Percentiles rank a stretch among this genome's conserved stretches.
Conservation (phyloP, 2,113 vertebrate species). For the Malurus melanocephalus region DNA sequence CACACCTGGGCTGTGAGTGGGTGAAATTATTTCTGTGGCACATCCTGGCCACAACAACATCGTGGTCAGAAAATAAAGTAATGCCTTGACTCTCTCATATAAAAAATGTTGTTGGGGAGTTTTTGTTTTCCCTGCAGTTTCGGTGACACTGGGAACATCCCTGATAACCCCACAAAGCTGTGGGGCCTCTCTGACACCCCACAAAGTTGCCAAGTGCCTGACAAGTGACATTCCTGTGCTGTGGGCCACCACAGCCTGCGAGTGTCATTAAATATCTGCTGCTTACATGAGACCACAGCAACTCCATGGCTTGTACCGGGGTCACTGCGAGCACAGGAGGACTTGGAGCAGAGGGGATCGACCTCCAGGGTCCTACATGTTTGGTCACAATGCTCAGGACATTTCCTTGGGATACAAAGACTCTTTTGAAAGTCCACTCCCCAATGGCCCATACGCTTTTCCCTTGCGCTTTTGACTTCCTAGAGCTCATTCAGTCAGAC, state of each 20-base stretch:
- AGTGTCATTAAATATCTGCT: not conserved
- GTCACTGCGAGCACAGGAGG: not conserved
- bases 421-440: not conserved
- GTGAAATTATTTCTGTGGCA: no score
- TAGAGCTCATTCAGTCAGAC: not conserved
- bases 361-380: accelerated
- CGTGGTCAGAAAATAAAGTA: no score
- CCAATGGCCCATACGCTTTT: not conserved
- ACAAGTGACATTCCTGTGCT: not conserved
- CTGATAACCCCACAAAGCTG: not conserved
- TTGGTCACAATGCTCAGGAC: not conserved
- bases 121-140: no score
- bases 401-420: not conserved
- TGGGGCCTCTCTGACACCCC: not conserved
- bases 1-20: no score
- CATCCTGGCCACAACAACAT: no score
- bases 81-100: no score
- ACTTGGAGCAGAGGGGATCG: not conserved
- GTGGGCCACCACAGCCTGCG: not conserved
- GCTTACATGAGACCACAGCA: not conserved
- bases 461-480: not conserved
- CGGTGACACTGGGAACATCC: not conserved
- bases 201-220: not conserved
- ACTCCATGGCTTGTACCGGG: accelerated
- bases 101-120: no score